Conservation (phyloP, 2,888 invertebrate species). For the Merodon equestris region DNA sequence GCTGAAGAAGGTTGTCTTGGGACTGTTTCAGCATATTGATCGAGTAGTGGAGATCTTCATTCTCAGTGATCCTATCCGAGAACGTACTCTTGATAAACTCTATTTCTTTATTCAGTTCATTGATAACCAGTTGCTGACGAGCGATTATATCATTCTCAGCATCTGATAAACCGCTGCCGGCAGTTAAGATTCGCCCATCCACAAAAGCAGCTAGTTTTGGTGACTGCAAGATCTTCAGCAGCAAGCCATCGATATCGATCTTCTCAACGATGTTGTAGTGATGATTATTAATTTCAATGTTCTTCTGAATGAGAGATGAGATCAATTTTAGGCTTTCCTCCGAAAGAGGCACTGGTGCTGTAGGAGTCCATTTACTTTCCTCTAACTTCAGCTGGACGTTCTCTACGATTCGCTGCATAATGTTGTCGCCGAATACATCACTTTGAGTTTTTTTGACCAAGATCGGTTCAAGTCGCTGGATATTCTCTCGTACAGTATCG, state of each 20-base stretch:
- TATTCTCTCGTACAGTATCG: slow-evolving; percentile 74
- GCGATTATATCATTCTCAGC: slow-evolving; percentile 62
- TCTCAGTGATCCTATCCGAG: slow-evolving; percentile 79
- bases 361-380: slow-evolving; percentile 64
- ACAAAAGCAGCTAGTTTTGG: slow-evolving; percentile 73
- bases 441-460: slow-evolving; percentile 67
- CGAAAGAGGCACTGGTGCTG: slow-evolving; percentile 72
- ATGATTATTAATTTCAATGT: slow-evolving; percentile 72
- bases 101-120: slow-evolving; percentile 80
- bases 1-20: slow-evolving; percentile 73
- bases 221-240: slow-evolving; percentile 76
- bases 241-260: slow-evolving; percentile 76
- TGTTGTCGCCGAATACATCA: slow-evolving; percentile 71
- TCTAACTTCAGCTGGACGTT: slow-evolving; percentile 72
- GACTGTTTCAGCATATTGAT: slow-evolving; percentile 72
- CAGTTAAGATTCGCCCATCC: slow-evolving; percentile 71
- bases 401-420: slow-evolving; percentile 74
- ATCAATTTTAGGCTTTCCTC: slow-evolving; percentile 77
- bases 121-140: slow-evolving; percentile 80
- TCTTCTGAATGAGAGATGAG: slow-evolving; percentile 73
- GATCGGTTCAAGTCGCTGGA: slow-evolving; percentile 70
- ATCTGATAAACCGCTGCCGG: slow-evolving; percentile 72
- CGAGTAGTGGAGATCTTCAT: slow-evolving; percentile 74
- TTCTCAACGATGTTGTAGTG: slow-evolving; percentile 73
- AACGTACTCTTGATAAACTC: slow-evolving; percentile 81